Percentiles rank a stretch among this genome's conserved stretches.
Conservation (phyloP, 2,113 vertebrate genomes). For the Otus sunia region DNA sequence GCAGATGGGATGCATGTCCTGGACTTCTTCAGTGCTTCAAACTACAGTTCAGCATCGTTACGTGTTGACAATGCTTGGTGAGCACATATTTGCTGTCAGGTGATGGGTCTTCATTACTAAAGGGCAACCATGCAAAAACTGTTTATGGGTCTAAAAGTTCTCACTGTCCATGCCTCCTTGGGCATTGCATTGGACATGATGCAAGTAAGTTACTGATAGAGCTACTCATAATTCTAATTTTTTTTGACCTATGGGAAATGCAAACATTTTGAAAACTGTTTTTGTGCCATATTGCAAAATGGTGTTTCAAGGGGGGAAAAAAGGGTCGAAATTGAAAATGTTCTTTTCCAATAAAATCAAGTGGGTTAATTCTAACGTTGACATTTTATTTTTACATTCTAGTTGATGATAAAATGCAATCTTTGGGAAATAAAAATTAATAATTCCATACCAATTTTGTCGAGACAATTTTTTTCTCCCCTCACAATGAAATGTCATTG, state of each 20-base stretch:
- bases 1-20: neutral
- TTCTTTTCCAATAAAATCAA: neutral
- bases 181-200: neutral
- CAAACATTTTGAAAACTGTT: neutral
- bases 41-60: neutral
- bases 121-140: conserved; percentile 7
- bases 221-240: neutral
- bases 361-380: neutral
- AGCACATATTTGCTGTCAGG: conserved; percentile 37
- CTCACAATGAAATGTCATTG: neutral
- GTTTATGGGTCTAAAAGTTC: conserved; percentile 8
- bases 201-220: conserved; percentile 11
- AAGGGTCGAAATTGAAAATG: neutral
- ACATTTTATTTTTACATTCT: neutral
- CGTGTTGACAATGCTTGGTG: neutral
- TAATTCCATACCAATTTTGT: neutral
- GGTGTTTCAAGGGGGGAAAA: neutral
- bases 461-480: neutral
- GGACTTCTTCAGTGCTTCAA: neutral
- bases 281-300: neutral
- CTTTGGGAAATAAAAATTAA: neutral
- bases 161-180: conserved; percentile 15
- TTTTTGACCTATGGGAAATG: neutral
- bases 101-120: conserved; percentile 27
- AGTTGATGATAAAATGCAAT: neutral